These are phyloP conservation scores for Zenarchopterus dispar DNA, from an alignment of 2,797 vertebrate species.

Conservation along the genomic window DNA sequence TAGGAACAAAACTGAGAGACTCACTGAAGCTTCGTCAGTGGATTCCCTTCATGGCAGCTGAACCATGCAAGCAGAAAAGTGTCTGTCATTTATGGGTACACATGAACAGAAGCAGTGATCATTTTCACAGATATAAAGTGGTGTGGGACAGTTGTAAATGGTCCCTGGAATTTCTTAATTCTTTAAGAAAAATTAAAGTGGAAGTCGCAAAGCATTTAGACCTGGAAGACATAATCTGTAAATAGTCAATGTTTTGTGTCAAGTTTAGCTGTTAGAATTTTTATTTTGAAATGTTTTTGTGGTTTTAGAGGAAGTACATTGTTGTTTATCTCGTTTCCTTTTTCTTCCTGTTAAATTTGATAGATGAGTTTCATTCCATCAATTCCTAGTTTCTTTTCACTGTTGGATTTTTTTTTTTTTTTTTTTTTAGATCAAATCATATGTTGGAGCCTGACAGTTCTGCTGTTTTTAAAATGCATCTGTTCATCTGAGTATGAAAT, in stretches of 20 bases:
- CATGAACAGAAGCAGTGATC: too few relatives aligned
- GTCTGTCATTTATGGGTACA: neutral
- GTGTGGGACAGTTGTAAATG: too few relatives aligned
- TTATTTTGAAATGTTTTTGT: neutral
- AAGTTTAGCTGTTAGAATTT: neutral
- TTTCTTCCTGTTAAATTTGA: neutral
- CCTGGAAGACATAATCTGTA: neutral
- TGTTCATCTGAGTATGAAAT: slow-evolving; percentile 20
- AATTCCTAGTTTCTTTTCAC: neutral
- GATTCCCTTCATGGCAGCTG: too few relatives aligned
- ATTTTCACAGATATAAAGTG: too few relatives aligned
- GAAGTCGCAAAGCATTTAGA: neutral
- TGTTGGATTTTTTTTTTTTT: neutral
- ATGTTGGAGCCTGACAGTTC: neutral
- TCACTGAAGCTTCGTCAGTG: too few relatives aligned
- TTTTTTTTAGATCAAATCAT: slow-evolving; percentile 11
- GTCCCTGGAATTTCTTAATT: neutral
- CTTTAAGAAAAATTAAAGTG: neutral
- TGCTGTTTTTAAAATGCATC: neutral
- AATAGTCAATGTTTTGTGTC: slow-evolving; percentile 12
- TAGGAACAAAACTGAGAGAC: too few relatives aligned
- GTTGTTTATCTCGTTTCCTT: neutral
- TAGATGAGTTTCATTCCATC: neutral
- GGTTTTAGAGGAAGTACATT: neutral
- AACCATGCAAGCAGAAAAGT: neutral